Evolutionary conservation across 2,888 invertebrate species (phyloP), one percentile per base, ranked within the genome.

Genomic region (Tigriopus californicus): DNA sequence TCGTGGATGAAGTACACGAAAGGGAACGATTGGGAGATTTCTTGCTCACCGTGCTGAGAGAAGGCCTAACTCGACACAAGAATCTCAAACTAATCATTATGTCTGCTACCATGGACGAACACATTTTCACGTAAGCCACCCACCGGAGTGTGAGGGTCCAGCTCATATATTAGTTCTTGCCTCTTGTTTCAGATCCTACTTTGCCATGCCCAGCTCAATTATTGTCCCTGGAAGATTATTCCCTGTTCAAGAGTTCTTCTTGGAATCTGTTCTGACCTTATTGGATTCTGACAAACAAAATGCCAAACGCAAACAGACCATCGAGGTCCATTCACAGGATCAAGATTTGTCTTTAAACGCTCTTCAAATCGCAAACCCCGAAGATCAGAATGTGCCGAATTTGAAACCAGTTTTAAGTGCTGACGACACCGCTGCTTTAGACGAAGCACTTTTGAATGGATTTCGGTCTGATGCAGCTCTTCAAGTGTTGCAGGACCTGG

Each of bases 1-100:
- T 88, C 57, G 80, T 94, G 67, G 97, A 97, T 71, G 97, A 97
- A 73, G 83, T 95, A 33, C 97, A 97, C 71, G 95, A 95, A 70
- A 78, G 95, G 0, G 92, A 94, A 71, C 80, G 86, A 67, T 83
- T 88, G 69, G 85, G 87, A 55, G 97, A 97, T 72, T 94, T 95
- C 71, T 76, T 95, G 48, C 73, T 97, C 61, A 85, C 91, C 61
- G 83, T 85, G 4, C 72, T 95, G 57, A 78, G 83, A 46, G 85
- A 89, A 67, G 79, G 82, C 12, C 70, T 91, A 47, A 73, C 77
- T 1, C 75, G 79, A 53, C 80, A 79, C 68, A 79, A 80, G 63
- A 77, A 84, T 61, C 74, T 94, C 20, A 83, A 82, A 67, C 71
- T 95, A 0, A 77, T 97, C 52, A 77, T 97, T 49, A 95, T 97